These are phyloP conservation scores for Podargus strigoides DNA, from an alignment of 2,797 vertebrate genomes.

Conservation along the genomic window DNA sequence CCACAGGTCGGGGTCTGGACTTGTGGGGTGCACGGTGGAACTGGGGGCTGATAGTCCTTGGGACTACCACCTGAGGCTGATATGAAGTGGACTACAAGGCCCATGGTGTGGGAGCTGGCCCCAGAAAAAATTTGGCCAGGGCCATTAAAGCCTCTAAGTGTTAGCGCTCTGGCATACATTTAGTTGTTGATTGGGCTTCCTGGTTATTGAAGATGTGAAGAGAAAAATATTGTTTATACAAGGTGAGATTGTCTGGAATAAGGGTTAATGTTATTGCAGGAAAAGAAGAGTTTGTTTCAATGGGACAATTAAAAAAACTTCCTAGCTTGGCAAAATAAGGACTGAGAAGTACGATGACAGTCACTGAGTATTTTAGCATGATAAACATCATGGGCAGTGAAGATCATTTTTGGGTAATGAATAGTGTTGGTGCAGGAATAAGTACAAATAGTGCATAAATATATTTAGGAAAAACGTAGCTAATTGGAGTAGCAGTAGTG, in stretches of 20 bases:
- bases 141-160: background rate
- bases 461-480: background rate
- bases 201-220: background rate
- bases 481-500: background rate
- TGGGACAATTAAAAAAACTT: background rate
- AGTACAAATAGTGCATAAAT: background rate
- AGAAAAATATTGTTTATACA: background rate
- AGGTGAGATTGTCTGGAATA: background rate
- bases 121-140: background rate
- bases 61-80: background rate
- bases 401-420: background rate
- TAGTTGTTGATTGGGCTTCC: background rate
- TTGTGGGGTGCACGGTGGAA: fast-evolving
- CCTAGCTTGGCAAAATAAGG: background rate
- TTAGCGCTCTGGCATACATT: background rate
- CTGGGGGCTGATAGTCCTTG: background rate
- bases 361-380: background rate
- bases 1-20: background rate
- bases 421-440: background rate
- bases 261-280: no score
- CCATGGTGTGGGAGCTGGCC: background rate
- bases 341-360: background rate
- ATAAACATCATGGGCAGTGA: background rate
- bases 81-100: background rate
- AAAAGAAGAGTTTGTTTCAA: background rate